Conservation (phyloP, 1,140 invertebrate genomes). For the Trachelipus rathkii region DNA sequence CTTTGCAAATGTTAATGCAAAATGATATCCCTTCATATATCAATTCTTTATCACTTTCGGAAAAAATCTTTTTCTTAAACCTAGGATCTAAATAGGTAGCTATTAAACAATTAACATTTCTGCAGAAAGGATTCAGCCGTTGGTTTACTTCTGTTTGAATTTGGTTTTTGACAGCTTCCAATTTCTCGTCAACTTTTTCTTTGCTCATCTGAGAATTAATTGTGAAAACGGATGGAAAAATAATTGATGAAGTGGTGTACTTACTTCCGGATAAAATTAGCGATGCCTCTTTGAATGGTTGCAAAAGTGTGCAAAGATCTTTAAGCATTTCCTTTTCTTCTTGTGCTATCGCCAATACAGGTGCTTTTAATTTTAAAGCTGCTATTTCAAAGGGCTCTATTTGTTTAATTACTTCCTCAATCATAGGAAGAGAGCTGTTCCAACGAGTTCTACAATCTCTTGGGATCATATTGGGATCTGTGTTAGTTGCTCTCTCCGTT, state of each 20-base stretch:
- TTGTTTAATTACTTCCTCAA: not conserved
- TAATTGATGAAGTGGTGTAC: not conserved
- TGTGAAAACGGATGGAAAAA: not conserved
- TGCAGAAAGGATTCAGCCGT: too few relatives aligned
- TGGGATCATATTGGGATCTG: not conserved
- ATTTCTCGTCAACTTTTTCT: too few relatives aligned
- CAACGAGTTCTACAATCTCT: not conserved
- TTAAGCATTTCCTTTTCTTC: not conserved
- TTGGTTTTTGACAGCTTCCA: too few relatives aligned
- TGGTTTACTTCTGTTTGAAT: too few relatives aligned
- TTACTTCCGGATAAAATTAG: not conserved
- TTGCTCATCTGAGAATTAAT: too few relatives aligned
- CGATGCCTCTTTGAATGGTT: not conserved
- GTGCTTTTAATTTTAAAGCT: not conserved
- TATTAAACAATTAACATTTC: too few relatives aligned
- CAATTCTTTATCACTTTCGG: too few relatives aligned
- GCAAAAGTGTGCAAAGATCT: not conserved
- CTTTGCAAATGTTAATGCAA: too few relatives aligned
- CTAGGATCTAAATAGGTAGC: too few relatives aligned
- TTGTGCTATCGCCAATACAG: not conserved
- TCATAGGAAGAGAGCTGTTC: not conserved
- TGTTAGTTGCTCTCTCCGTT: not conserved
- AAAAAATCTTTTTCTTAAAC: too few relatives aligned
- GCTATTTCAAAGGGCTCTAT: not conserved
- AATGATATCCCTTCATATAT: too few relatives aligned